phyloP scores from a whole-genome alignment of 2,113 vertebrate genomes.

The Phasianus colchicus region DNA sequence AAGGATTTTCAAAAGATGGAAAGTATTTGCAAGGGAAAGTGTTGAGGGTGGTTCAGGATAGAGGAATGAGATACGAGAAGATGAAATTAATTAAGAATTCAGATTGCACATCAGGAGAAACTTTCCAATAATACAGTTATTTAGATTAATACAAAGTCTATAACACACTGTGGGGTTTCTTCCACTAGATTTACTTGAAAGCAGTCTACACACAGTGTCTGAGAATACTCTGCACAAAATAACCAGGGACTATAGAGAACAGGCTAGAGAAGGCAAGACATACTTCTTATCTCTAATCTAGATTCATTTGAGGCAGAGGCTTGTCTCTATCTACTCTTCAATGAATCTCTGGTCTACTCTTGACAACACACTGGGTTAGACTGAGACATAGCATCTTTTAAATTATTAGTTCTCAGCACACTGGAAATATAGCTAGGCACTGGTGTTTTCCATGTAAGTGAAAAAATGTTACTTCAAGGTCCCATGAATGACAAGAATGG shows the following conservation, averaged over 20 bases:
- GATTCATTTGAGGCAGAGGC: neutral
- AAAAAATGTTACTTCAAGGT: constrained; percentile 63
- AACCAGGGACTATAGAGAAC: neutral
- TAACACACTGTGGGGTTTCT: neutral
- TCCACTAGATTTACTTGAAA: neutral
- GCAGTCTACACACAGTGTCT: neutral
- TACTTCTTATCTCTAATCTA: neutral
- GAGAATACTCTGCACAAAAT: neutral
- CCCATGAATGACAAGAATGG: constrained; percentile 69
- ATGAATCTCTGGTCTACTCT: neutral
- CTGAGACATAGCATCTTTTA: neutral
- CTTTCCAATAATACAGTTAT: neutral
- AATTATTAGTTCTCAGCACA: neutral
- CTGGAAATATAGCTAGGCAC: constrained; percentile 18
- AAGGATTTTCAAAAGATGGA: constrained; percentile 19
- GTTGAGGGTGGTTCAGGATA: neutral
- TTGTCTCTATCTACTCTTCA: neutral
- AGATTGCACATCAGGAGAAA: neutral
- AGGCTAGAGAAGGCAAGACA: neutral
- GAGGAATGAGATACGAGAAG: neutral
- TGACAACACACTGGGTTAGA: constrained; percentile 16
- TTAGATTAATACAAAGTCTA: neutral
- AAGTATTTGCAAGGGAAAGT: constrained; percentile 27
- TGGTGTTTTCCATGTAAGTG: constrained; percentile 53
- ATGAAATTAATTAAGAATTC: constrained; percentile 28